Evolutionary conservation across 1,140 invertebrate genomes (phyloP).

Genomic region (Drosophila busckii): DNA sequence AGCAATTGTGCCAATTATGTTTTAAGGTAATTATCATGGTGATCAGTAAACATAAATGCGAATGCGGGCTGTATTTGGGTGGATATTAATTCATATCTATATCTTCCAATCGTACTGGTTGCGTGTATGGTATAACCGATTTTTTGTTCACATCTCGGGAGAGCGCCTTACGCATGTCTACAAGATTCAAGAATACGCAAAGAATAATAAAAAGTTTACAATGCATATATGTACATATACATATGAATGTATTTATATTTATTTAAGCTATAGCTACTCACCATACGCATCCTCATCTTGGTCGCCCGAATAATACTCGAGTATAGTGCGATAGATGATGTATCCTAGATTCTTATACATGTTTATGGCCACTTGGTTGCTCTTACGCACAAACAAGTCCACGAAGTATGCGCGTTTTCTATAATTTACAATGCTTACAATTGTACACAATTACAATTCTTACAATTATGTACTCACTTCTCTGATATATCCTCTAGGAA

Average conservation of each 20-base stretch:
- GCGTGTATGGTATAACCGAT: constrained; percentile 94
- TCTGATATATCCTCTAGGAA: constrained; percentile 97
- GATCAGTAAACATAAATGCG: constrained; percentile 62
- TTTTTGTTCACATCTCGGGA: constrained; percentile 95
- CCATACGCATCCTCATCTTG: constrained; percentile 99
- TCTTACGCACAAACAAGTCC: constrained; percentile 98
- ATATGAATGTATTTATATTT: too few species aligned
- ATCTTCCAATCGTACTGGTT: constrained; percentile 97
- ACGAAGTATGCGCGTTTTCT: constrained; percentile 98
- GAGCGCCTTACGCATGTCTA: constrained; percentile 99
- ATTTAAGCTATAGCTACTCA: constrained; percentile 78
- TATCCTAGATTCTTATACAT: constrained; percentile 99
- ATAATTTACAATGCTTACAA: constrained; percentile 5
- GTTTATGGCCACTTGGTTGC: constrained; percentile 97
- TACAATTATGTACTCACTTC: constrained; percentile 82
- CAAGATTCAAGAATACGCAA: not conserved
- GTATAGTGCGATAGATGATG: constrained; percentile 95
- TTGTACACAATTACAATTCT: not conserved
- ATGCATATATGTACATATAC: not conserved
- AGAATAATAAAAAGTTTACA: not conserved
- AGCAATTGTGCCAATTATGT: constrained; percentile 3
- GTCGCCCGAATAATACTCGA: constrained; percentile 98
- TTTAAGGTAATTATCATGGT: constrained; percentile 5
- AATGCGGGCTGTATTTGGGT: constrained; percentile 53
- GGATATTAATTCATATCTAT: constrained; percentile 85